Conservation (phyloP, 2,113 vertebrate species). For the Alces alces region DNA sequence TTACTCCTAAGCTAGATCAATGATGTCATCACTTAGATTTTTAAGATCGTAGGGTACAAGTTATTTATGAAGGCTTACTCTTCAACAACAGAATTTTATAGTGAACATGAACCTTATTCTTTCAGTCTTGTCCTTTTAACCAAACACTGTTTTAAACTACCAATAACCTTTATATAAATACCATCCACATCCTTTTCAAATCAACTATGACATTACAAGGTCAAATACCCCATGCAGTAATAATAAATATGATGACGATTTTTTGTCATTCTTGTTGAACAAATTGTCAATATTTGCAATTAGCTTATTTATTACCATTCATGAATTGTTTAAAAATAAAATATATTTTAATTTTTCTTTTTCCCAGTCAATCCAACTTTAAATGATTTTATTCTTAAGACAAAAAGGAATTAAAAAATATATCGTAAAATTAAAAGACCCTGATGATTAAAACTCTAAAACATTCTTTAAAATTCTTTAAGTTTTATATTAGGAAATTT, state of each 20-base stretch:
- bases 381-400: conserved; percentile 27
- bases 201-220: conserved; percentile 83
- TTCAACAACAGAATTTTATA: conserved; percentile 71
- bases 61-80: conserved; percentile 75
- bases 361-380: conserved; percentile 56
- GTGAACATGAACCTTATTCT: conserved; percentile 50
- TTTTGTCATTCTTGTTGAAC: conserved; percentile 73
- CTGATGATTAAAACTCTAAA: conserved; percentile 19
- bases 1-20: conserved; percentile 88
- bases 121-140: conserved; percentile 69
- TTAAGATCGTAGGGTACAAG: conserved; percentile 74
- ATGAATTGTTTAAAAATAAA: conserved; percentile 43
- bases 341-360: conserved; percentile 52
- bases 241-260: conserved; percentile 74
- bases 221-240: conserved; percentile 81
- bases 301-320: conserved; percentile 50
- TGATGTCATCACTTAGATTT: conserved; percentile 90
- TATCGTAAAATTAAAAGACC: conserved; percentile 32
- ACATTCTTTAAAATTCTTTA: conserved; percentile 10
- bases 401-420: conserved; percentile 21
- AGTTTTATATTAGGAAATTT: conserved; percentile 6
- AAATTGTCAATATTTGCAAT: conserved; percentile 60
- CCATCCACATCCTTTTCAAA: conserved; percentile 71
- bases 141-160: conserved; percentile 69
- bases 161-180: conserved; percentile 55